These are phyloP conservation scores for Bos indicus DNA, from an alignment of 2,113 vertebrate genomes.

Conservation along the genomic window DNA sequence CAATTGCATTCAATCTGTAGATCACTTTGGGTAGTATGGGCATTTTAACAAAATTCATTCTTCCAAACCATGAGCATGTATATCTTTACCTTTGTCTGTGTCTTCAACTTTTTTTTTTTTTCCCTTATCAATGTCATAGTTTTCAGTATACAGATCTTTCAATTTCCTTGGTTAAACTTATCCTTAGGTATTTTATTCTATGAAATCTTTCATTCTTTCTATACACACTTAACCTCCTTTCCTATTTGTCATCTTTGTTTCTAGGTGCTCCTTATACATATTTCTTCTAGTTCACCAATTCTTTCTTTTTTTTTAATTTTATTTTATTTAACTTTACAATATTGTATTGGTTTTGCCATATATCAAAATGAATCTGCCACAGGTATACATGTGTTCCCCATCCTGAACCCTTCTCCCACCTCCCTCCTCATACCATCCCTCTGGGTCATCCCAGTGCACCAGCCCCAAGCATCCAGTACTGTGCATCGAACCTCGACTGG, in stretches of 20 bases:
- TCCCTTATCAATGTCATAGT: neutral
- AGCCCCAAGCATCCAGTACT: too few relatives aligned
- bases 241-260: neutral
- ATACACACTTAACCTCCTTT: neutral
- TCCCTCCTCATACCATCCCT: too few relatives aligned
- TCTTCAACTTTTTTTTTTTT: neutral
- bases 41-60: neutral
- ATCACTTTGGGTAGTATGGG: neutral
- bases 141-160: neutral
- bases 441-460: too few relatives aligned
- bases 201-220: neutral
- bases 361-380: too few relatives aligned
- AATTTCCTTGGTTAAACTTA: neutral
- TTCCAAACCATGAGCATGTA: neutral
- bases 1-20: neutral
- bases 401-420: too few relatives aligned
- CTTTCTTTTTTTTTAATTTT: neutral
- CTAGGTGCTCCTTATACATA: neutral
- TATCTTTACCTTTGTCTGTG: neutral
- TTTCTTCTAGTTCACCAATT: neutral
- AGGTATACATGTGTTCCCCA: too few relatives aligned
- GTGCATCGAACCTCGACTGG: too few relatives aligned
- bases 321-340: too few relatives aligned
- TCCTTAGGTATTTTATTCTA: neutral
- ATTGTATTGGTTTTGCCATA: too few relatives aligned